Conservation (phyloP, 2,797 vertebrate genomes). For the Chiloscyllium punctatum region DNA sequence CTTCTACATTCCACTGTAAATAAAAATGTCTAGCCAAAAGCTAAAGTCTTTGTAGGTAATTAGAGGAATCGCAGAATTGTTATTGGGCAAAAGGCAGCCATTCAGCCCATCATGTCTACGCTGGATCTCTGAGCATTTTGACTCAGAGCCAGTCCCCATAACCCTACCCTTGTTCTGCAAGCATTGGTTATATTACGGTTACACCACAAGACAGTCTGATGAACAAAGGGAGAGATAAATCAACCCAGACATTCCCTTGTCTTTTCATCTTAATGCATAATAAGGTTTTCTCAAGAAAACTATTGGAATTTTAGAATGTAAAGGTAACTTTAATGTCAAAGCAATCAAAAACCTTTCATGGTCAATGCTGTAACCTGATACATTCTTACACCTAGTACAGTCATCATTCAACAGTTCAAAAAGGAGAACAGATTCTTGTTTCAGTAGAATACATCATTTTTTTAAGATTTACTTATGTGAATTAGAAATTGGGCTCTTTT, state of each 20-base stretch:
- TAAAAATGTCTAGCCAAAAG: background rate
- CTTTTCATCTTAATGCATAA: background rate
- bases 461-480: background rate
- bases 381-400: background rate
- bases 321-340: background rate
- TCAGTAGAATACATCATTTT: background rate
- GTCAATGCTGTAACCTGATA: background rate
- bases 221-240: background rate
- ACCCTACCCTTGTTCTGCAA: background rate
- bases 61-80: too few species aligned
- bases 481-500: background rate
- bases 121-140: too few species aligned
- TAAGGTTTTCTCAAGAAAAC: background rate
- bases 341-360: background rate
- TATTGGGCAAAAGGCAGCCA: too few species aligned
- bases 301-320: background rate
- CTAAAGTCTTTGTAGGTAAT: too few species aligned
- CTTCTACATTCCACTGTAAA: background rate
- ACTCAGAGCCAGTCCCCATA: too few species aligned
- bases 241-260: background rate
- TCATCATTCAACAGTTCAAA: background rate
- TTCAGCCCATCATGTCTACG: too few species aligned
- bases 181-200: background rate
- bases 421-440: background rate
- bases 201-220: background rate